Evolutionary conservation across 2,888 invertebrate genomes (phyloP).

Genomic region (Agonopterix subpropinquella): DNA sequence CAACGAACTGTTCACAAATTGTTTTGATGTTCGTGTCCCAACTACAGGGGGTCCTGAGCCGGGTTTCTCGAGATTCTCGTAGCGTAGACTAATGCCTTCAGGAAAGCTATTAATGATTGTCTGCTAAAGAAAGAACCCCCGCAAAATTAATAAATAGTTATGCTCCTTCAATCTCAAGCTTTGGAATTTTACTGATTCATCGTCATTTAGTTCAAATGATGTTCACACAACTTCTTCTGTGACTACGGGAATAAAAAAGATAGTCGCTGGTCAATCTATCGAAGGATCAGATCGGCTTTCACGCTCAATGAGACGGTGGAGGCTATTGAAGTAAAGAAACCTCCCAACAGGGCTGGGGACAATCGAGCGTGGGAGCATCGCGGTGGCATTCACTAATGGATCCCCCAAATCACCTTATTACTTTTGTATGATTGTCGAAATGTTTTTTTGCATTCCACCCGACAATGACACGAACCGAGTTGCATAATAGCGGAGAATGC

Average conservation of each 20-base stretch:
- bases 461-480: conserved; percentile 41
- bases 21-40: not conserved
- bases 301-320: conserved; percentile 8
- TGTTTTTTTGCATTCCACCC: conserved; percentile 38
- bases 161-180: not conserved
- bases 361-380: conserved; percentile 57
- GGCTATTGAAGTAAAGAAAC: conserved; percentile 32
- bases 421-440: conserved; percentile 56
- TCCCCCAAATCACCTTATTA: conserved; percentile 58
- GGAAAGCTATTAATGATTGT: not conserved
- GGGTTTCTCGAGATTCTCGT: not conserved
- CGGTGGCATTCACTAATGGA: conserved; percentile 62
- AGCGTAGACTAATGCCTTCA: not conserved
- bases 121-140: not conserved
- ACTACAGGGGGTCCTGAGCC: not conserved
- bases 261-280: not conserved
- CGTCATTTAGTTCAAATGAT: not conserved
- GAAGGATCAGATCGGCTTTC: not conserved
- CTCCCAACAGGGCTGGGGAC: conserved; percentile 29
- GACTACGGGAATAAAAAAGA: not conserved
- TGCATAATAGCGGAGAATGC: conserved; percentile 34
- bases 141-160: not conserved
- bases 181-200: no score
- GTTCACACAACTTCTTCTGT: no score
- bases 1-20: not conserved